These are phyloP conservation scores for Timema cristinae DNA, from an alignment of 2,888 invertebrate species.

Conservation along the genomic window DNA sequence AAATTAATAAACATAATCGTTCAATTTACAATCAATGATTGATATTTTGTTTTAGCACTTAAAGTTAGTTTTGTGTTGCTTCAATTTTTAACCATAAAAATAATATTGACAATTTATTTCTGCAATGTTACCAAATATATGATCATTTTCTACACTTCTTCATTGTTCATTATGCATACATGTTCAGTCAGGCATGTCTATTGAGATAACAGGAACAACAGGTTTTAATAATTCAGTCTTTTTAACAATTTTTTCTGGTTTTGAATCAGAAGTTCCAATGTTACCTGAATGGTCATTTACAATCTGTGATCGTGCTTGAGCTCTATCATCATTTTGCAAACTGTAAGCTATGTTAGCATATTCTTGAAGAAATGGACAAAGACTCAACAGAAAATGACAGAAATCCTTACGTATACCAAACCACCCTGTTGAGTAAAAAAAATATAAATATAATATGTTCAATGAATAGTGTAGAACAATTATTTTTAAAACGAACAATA, in stretches of 20 bases:
- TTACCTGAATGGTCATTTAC: constrained; percentile 46
- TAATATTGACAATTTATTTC: no score
- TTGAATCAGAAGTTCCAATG: constrained; percentile 53
- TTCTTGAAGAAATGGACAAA: constrained; percentile 93
- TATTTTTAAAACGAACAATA: no score
- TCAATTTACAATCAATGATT: no score
- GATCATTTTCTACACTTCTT: not conserved
- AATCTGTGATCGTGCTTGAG: constrained; percentile 36
- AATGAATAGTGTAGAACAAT: constrained; percentile 12
- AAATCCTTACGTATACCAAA: constrained; percentile 98
- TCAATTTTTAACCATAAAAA: no score
- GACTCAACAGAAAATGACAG: constrained; percentile 90
- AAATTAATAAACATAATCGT: no score
- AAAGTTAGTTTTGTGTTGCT: no score
- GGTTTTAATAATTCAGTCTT: constrained; percentile 79
- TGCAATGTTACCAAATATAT: not conserved
- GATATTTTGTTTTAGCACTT: no score
- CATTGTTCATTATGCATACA: not conserved
- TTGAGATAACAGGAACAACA: constrained; percentile 82
- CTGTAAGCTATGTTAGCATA: constrained; percentile 98
- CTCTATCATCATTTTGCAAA: constrained; percentile 52
- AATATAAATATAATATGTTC: constrained; percentile 11
- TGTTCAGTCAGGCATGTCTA: constrained; percentile 85
- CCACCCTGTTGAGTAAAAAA: constrained; percentile 75
- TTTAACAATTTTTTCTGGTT: constrained; percentile 63